These are phyloP conservation scores for Drosophila takahashii DNA, from an alignment of 1,140 invertebrate species.

Conservation along the genomic window DNA sequence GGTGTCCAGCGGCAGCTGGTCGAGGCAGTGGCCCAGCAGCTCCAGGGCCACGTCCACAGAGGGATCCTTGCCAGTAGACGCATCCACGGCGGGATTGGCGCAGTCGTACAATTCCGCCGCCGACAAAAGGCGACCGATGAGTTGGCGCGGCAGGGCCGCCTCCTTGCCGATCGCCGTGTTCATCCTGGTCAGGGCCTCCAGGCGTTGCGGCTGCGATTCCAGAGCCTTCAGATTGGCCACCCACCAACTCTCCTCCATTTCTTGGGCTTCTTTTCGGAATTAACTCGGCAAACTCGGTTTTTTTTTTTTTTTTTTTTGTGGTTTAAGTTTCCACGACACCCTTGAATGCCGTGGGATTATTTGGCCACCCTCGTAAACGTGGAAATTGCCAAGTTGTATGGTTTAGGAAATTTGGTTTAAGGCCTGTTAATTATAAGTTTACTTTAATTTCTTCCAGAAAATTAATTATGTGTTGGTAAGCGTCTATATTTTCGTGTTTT, in stretches of 20 bases:
- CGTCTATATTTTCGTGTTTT: too few species aligned
- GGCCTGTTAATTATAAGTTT: too few species aligned
- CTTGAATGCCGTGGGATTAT: too few species aligned
- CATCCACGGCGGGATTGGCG: constrained; percentile 24
- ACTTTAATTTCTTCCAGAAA: too few species aligned
- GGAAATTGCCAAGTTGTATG: too few species aligned
- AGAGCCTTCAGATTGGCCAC: constrained; percentile 79
- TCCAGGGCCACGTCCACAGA: constrained; percentile 86
- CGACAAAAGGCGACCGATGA: constrained; percentile 70
- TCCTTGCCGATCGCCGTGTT: constrained; percentile 55
- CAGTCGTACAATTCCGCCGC: constrained; percentile 85
- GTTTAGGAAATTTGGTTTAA: too few species aligned
- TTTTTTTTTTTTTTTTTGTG: too few species aligned
- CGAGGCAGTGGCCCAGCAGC: constrained; percentile 86
- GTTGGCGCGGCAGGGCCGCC: constrained; percentile 55
- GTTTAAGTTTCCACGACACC: too few species aligned
- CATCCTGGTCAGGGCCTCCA: constrained; percentile 71
- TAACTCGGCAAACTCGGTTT: not conserved
- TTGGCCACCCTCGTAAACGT: too few species aligned
- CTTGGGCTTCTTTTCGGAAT: not conserved
- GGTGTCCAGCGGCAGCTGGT: constrained; percentile 86
- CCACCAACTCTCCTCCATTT: constrained; percentile 85
- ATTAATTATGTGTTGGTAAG: too few species aligned
- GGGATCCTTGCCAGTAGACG: constrained; percentile 18
- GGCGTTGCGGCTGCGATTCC: constrained; percentile 73